Percentiles rank a stretch among this genome's conserved stretches.
phyloP scores from a whole-genome alignment of 2,888 invertebrate genomes.

The Calameuta pallipes region DNA sequence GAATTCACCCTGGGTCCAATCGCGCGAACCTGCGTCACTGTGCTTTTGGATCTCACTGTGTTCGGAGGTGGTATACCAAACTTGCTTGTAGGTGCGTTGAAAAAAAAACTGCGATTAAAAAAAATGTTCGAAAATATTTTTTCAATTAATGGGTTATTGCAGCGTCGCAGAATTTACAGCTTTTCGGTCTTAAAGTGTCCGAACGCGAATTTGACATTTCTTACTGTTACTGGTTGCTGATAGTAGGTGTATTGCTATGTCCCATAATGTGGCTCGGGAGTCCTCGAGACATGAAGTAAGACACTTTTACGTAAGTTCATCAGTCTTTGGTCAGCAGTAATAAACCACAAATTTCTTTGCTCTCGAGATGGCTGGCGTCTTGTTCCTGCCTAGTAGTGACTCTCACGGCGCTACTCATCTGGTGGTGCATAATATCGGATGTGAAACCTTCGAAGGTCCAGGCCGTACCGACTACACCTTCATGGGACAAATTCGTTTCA shows the following conservation, averaged over 20 bases:
- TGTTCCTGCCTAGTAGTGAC: conserved; percentile 75
- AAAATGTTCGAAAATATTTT: no score
- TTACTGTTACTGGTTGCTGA: conserved; percentile 85
- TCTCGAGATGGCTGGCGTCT: conserved; percentile 73
- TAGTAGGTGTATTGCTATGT: conserved; percentile 79
- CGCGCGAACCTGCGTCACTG: conserved; percentile 73
- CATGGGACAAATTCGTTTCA: conserved; percentile 64
- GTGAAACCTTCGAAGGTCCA: conserved; percentile 40
- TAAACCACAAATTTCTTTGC: conserved; percentile 9
- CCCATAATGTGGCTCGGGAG: conserved; percentile 91
- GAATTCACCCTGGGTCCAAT: conserved; percentile 79
- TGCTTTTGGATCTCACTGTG: conserved; percentile 79
- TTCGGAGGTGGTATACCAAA: conserved; percentile 85
- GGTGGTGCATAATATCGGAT: conserved; percentile 74
- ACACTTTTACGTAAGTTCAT: conserved; percentile 4
- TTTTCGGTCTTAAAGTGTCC: conserved; percentile 80
- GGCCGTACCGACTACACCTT: conserved; percentile 60
- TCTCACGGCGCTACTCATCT: conserved; percentile 74
- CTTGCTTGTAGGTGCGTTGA: conserved; percentile 75
- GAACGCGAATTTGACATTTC: conserved; percentile 75
- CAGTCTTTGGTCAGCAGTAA: not conserved
- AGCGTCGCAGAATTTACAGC: conserved; percentile 84
- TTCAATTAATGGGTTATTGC: conserved; percentile 35
- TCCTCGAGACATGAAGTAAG: conserved; percentile 92
- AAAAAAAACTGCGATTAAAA: not conserved